Evolutionary conservation across 2,797 vertebrate genomes (phyloP).

Genomic region (Serranus cabrilla): DNA sequence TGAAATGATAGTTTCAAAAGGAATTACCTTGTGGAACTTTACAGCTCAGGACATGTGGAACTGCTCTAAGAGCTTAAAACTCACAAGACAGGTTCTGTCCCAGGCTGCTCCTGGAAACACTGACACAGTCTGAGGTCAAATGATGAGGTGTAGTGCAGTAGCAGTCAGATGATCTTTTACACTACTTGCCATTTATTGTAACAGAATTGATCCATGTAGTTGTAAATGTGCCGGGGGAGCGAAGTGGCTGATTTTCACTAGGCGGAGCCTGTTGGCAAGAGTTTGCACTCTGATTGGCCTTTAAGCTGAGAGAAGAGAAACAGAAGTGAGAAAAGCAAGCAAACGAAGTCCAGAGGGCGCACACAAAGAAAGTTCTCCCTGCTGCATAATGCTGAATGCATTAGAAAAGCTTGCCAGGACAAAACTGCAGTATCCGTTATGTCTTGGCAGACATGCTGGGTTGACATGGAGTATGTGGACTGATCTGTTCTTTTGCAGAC

Average conservation of each 20-base stretch:
- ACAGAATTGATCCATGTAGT: background rate
- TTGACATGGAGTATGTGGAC: background rate
- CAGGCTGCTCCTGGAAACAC: background rate
- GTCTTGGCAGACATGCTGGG: background rate
- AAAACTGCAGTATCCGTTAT: background rate
- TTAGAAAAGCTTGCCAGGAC: background rate
- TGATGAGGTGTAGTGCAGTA: background rate
- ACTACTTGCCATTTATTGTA: background rate
- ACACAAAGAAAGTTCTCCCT: background rate
- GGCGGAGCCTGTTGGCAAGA: background rate
- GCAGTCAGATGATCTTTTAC: background rate
- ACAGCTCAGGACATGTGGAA: background rate
- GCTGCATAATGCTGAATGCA: background rate
- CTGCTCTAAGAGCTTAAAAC: constrained; percentile 29
- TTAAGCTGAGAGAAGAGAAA: too few relatives aligned
- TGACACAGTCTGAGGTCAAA: background rate
- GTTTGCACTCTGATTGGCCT: too few relatives aligned
- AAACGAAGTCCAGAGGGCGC: too few relatives aligned
- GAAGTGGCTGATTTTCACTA: background rate
- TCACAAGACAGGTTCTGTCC: constrained; percentile 16
- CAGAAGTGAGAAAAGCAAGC: too few relatives aligned
- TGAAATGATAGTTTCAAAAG: constrained; percentile 32
- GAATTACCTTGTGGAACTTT: constrained; percentile 33
- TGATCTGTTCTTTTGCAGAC: background rate
- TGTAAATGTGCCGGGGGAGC: background rate